A percentile compares a stretch with the other conserved stretches of the same genome.
phyloP scores from a whole-genome alignment of 2,888 invertebrate species.

The Lycia hirtaria region DNA sequence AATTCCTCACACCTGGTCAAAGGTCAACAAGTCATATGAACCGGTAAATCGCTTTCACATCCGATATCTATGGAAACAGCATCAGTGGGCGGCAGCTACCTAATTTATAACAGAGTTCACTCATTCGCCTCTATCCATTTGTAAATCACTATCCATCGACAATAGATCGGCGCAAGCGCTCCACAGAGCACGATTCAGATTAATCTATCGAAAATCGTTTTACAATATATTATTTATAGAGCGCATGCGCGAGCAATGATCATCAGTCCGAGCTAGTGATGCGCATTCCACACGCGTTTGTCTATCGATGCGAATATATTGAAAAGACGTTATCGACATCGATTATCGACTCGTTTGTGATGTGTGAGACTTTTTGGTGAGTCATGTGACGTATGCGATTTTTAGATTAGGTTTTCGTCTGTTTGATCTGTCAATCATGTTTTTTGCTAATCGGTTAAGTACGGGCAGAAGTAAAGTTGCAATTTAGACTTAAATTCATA shows the following conservation, averaged over 20 bases:
- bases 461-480: too few relatives aligned
- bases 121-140: slow-evolving; percentile 59
- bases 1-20: slow-evolving; percentile 7
- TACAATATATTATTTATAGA: slow-evolving; percentile 86
- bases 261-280: slow-evolving; percentile 64
- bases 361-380: slow-evolving; percentile 44
- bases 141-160: slow-evolving; percentile 73
- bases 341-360: slow-evolving; percentile 46
- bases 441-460: not conserved
- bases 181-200: slow-evolving; percentile 85
- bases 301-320: slow-evolving; percentile 64
- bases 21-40: slow-evolving; percentile 6
- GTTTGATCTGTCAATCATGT: slow-evolving; percentile 8
- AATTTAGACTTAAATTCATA: too few relatives aligned
- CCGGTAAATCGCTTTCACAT: slow-evolving; percentile 16
- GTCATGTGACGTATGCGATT: slow-evolving; percentile 44
- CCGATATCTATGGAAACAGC: slow-evolving; percentile 14
- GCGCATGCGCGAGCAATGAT: slow-evolving; percentile 84
- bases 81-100: slow-evolving; percentile 28
- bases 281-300: slow-evolving; percentile 47
- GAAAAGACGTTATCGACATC: slow-evolving; percentile 50
- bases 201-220: slow-evolving; percentile 86
- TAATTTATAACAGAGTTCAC: slow-evolving; percentile 34
- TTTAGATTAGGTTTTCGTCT: slow-evolving; percentile 19
- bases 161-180: slow-evolving; percentile 83